These are phyloP conservation scores for Montipora foliosa DNA, from an alignment of 64 coral and sea anemone genomes.

Conservation along the genomic window DNA sequence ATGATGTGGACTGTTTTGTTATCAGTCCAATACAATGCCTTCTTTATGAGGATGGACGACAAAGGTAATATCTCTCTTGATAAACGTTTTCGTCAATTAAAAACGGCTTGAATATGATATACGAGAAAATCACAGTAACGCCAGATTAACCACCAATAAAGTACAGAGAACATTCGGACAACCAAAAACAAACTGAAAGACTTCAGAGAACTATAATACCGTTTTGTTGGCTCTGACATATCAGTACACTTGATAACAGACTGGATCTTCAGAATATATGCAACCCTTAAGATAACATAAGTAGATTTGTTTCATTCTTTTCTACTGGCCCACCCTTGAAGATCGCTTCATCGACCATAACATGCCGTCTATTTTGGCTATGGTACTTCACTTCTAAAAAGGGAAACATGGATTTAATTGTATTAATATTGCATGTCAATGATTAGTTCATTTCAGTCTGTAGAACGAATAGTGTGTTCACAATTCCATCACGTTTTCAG, in stretches of 20 bases:
- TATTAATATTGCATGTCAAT: not conserved
- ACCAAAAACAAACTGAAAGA: not conserved
- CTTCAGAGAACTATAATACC: no score
- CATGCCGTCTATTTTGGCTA: not conserved
- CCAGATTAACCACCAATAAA: not conserved
- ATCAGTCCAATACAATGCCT: constrained; percentile 7
- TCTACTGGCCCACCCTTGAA: not conserved
- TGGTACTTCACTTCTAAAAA: not conserved
- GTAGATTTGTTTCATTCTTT: constrained; percentile 11
- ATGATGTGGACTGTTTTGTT: not conserved
- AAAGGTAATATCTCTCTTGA: constrained; percentile 25
- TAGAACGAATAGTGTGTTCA: not conserved
- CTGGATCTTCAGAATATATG: not conserved
- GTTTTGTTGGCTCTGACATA: not conserved
- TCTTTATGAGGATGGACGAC: not conserved
- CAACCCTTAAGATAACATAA: not conserved
- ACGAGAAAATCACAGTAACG: not conserved
- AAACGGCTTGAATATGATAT: not conserved
- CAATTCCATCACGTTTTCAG: constrained; percentile 24
- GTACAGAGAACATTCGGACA: not conserved
- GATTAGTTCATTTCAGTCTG: not conserved
- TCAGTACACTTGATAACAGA: not conserved
- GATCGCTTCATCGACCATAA: not conserved
- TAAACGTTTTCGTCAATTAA: constrained; percentile 32
- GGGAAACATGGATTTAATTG: not conserved